Base-by-base conservation (phyloP, 30 jellyfish, hydroid and myxozoan genomes). In the Cassiopea andromeda region DNA sequence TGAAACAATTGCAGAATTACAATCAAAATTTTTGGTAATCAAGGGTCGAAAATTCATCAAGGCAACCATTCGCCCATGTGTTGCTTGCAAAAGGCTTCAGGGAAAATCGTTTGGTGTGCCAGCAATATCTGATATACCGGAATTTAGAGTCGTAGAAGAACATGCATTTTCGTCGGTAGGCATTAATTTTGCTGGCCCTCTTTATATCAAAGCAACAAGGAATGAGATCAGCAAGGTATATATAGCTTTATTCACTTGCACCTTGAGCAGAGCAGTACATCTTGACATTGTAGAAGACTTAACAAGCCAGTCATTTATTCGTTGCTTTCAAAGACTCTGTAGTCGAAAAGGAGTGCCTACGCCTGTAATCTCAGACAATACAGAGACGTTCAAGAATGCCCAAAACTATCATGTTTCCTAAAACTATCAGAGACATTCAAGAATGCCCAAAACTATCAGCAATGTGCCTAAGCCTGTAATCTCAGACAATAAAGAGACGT, bases 41-140 rank as follows among this genome's bases (percentile, higher is more conserved):
- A 64, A 80, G 48, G 96, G 96, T 15, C 67, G 96, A 44, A 92
- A 88, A 54, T 46, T 44, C n/a, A 84, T 87, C n/a, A 87, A 77
- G 75, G 58, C 0, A 46, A 59, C 48, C 19, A 27, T 87, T 5
- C 64, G 72, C 7, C 45, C 70, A 6, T 85, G 93, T 64, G 60
- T 5, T 18, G 0, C 67, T 2, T 85, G 89, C 83, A 71, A 43
- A 19, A 71, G 88, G 73, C 12, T 85, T 3, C 85, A 85, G 54
- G 87, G 93, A 12, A 50, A 27, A 48, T 49, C 87, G 38, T 70
- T 60, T 18, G 83, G 78, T 4, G 16, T 7, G 70, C 93, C 93
- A 2, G 44, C 17, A 4, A 48, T 72, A 0, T 7, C 73, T 3
- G 73, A 85, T 7, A 57, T 85, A 45, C 88, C 93, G 46, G 87